Evolutionary conservation across 2,113 vertebrate genomes (phyloP).

Genomic region (Spizaetus ornatus): DNA sequence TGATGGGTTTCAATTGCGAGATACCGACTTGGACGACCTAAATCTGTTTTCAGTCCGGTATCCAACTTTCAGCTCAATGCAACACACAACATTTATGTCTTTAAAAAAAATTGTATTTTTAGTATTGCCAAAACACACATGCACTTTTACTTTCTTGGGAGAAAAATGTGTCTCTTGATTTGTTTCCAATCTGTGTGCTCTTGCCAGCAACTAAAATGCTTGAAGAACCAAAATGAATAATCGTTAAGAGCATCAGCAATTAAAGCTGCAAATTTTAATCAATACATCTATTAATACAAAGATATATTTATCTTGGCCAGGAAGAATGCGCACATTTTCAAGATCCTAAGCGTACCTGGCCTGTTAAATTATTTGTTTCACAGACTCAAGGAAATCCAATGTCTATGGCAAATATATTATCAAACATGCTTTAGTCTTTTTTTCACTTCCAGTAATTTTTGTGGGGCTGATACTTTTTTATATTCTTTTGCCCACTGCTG

Average conservation of each 20-base stretch:
- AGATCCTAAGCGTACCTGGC: conserved; percentile 55
- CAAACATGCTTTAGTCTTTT: conserved; percentile 53
- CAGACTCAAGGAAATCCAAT: conserved; percentile 62
- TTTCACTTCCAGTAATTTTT: conserved; percentile 60
- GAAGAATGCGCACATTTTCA: conserved; percentile 42
- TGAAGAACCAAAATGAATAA: conserved; percentile 71
- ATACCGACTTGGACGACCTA: neutral
- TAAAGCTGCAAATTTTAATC: conserved; percentile 73
- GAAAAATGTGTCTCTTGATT: conserved; percentile 77
- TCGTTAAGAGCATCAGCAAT: conserved; percentile 68
- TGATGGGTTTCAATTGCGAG: neutral
- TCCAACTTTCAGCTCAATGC: conserved; percentile 36
- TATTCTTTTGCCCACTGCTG: conserved; percentile 49
- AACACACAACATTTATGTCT: conserved; percentile 60
- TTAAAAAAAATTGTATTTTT: conserved; percentile 24
- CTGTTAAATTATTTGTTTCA: conserved; percentile 63
- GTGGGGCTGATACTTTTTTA: conserved; percentile 3
- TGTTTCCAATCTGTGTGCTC: conserved; percentile 69
- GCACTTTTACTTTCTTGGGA: conserved; percentile 75
- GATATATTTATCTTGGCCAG: conserved; percentile 64
- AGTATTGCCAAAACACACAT: conserved; percentile 70
- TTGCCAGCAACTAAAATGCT: conserved; percentile 72
- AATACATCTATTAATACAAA: conserved; percentile 67
- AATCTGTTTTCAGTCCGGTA: conserved; percentile 45
- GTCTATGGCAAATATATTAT: conserved; percentile 68